Evolutionary conservation across 64 coral and sea anemone species (phyloP), one percentile per base, ranked within the genome.

Genomic region (Platygyra sinensis): DNA sequence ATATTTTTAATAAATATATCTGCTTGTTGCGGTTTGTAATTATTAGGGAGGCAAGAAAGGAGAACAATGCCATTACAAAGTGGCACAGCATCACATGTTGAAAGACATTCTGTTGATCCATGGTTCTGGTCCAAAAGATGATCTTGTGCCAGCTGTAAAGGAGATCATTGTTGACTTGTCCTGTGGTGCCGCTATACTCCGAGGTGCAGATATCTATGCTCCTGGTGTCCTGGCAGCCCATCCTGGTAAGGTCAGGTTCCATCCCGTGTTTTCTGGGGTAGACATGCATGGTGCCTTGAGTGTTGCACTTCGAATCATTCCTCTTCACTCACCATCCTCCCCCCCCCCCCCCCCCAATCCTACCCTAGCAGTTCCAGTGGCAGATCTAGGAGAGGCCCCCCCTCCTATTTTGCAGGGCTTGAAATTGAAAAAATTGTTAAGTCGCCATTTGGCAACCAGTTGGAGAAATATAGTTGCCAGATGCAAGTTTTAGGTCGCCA

Each of bases 131-230:
- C 94, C 94, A 30, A 33, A 90, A 30, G 49, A 73, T 64, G 51
- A 90, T 60, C 60, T 90, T 17, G 52, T 13, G 9, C 80, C 29
- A 50, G 77, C n/a, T 72, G 30, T 11, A 13, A 94, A 95, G 46
- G 87, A 98, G 73, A 77, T 98, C 8, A 98, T 98, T 73, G 94
- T 98, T 32, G 96, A 95, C 51, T 81, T 32, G 54, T 73, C 88
- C 46, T 98, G 96, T 80, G 96, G 93, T 42, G 89, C 91, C 10
- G 96, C 96, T 5, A 83, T 98, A 28, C 77, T 95, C 4, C 85
- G 96, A 59, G 96, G 96, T 62, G 96, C 96, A 54, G 73, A 95
- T 82, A 86, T 98, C n/a, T 98, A 91, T 93, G 93, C 72, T 3
- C 96, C 96, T 1, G 96, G 96, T 49, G 83, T 98, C 8, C 90